phyloP scores from a whole-genome alignment of 2,797 vertebrate genomes.

The Pipistrellus pygmaeus region DNA sequence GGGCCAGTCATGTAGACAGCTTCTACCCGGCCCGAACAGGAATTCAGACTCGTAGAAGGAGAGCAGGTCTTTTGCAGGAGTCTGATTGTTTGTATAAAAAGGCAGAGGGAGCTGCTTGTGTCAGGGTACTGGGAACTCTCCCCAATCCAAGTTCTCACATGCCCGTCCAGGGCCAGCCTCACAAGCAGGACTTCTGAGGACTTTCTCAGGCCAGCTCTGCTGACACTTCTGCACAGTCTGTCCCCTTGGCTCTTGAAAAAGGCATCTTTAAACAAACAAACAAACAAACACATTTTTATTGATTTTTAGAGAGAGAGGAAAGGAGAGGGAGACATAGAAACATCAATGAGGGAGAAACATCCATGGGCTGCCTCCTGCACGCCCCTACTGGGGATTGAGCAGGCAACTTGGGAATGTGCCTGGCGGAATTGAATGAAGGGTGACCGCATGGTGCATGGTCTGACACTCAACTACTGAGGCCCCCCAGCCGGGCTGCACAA shows the following conservation, averaged over 20 bases:
- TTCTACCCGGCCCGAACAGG: neutral
- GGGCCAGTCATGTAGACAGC: neutral
- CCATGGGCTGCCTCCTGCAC: neutral
- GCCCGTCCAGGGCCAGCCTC: neutral
- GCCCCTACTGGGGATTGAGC: neutral
- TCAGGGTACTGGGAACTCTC: neutral
- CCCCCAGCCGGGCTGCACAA: too few relatives aligned
- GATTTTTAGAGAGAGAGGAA: neutral
- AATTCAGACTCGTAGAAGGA: neutral
- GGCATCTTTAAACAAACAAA: neutral
- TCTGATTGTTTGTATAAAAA: neutral
- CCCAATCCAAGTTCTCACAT: too few relatives aligned
- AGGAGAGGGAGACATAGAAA: neutral
- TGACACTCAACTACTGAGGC: neutral
- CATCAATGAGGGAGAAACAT: neutral
- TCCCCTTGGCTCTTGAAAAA: neutral
- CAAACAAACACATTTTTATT: neutral
- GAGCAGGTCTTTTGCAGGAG: neutral
- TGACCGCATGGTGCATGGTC: neutral
- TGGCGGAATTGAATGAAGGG: neutral
- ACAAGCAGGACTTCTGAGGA: neutral
- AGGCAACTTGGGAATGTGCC: neutral
- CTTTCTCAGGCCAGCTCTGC: neutral
- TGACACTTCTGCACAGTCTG: neutral
- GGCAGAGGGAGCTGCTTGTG: neutral